Conservation (phyloP, 2,888 invertebrate genomes). For the Teleiodes luculella region DNA sequence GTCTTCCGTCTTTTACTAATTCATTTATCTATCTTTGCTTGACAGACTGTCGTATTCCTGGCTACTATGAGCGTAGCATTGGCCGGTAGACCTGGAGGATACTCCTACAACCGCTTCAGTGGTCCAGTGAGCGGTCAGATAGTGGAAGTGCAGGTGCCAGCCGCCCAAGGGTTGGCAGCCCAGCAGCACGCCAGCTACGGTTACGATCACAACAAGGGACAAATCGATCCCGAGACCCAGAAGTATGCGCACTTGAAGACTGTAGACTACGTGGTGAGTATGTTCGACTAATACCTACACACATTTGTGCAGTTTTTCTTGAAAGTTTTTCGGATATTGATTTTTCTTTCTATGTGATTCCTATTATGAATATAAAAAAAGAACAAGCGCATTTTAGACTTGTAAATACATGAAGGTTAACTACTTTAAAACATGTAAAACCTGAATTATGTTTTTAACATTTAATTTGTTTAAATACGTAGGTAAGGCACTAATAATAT, state of each 20-base stretch:
- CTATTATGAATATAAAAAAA: no score
- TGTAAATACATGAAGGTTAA: no score
- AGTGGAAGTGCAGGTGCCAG: slow-evolving; percentile 75
- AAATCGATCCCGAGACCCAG: slow-evolving; percentile 67
- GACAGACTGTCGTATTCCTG: slow-evolving; percentile 51
- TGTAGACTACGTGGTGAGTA: slow-evolving; percentile 82
- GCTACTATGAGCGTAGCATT: slow-evolving; percentile 43
- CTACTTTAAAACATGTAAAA: no score
- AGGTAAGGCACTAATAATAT: no score
- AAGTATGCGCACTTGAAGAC: slow-evolving; percentile 76
- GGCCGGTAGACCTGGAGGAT: slow-evolving; percentile 72
- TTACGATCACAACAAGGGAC: slow-evolving; percentile 67
- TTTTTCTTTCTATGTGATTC: no score
- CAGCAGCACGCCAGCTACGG: slow-evolving; percentile 73
- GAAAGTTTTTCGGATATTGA: no score
- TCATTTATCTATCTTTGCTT: slow-evolving; percentile 12
- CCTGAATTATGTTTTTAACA: no score
- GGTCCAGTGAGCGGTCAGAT: slow-evolving; percentile 86
- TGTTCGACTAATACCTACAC: neutral
- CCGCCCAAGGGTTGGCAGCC: slow-evolving; percentile 59
- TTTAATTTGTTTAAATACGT: no score
- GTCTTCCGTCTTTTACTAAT: neutral
- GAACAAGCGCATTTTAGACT: no score
- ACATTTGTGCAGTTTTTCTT: no score
- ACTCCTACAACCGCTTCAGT: slow-evolving; percentile 84